A percentile compares a stretch with the other conserved stretches of the same genome.
These are phyloP conservation scores for Pseudotriccus pelzelni DNA, from an alignment of 2,797 vertebrate species.

Conservation along the genomic window DNA sequence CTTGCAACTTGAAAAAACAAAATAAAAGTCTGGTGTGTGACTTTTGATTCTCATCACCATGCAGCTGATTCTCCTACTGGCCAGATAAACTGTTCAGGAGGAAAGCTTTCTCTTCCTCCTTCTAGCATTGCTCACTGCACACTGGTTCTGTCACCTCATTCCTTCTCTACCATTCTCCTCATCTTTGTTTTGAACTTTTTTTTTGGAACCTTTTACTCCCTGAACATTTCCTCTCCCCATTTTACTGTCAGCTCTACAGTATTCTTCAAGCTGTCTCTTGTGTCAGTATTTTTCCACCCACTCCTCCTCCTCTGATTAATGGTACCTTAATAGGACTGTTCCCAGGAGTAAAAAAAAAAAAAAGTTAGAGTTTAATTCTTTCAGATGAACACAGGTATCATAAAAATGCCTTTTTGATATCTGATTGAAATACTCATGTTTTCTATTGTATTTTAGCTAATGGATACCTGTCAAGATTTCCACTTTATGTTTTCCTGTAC, in stretches of 20 bases:
- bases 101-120: background rate
- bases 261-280: background rate
- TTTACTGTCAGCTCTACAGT: background rate
- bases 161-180: background rate
- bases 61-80: background rate
- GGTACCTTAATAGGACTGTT: background rate
- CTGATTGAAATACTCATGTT: background rate
- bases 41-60: background rate
- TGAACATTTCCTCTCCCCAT: background rate
- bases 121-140: background rate
- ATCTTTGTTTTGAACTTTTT: background rate
- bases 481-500: background rate
- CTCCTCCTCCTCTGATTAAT: background rate
- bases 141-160: background rate
- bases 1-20: background rate
- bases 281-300: background rate
- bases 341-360: background rate
- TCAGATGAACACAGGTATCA: background rate
- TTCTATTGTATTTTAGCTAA: background rate
- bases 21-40: background rate
- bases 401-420: background rate
- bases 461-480: background rate
- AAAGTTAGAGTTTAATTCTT: background rate
- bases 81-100: background rate
- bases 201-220: background rate